Conservation (phyloP, 1,140 invertebrate species). For the Penaeus japonicus region DNA sequence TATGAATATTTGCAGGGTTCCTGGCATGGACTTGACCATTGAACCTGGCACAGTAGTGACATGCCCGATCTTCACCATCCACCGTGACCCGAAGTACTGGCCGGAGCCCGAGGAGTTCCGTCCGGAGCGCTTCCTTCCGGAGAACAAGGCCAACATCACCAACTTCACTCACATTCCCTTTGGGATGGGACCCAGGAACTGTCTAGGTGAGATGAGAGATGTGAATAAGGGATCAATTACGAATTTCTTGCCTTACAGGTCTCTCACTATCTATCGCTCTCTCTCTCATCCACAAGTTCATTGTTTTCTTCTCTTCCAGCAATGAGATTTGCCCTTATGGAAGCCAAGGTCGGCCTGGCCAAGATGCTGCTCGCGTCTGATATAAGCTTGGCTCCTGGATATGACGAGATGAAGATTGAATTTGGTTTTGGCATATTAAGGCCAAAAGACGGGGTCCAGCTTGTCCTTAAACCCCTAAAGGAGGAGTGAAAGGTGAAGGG, state of each 20-base stretch:
- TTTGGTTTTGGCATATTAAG: too few relatives aligned
- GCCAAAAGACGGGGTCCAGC: too few relatives aligned
- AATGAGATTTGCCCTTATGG: conserved; percentile 72
- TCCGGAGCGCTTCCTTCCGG: conserved; percentile 60
- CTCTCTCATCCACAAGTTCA: too few relatives aligned
- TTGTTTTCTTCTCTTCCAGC: conserved; percentile 63
- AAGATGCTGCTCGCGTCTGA: background rate
- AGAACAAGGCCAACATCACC: conserved; percentile 11
- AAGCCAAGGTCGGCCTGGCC: conserved; percentile 72
- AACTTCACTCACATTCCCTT: conserved; percentile 65
- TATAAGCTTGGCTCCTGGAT: background rate
- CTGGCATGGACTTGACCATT: conserved; percentile 61
- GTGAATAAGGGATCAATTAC: too few relatives aligned
- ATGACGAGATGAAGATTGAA: too few relatives aligned
- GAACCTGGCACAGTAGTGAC: conserved; percentile 61
- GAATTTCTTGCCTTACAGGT: too few relatives aligned
- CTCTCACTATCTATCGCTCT: too few relatives aligned
- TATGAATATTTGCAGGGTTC: conserved; percentile 18
- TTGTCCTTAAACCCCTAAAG: too few relatives aligned
- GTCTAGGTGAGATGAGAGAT: conserved; percentile 56
- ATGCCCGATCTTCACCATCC: conserved; percentile 62
- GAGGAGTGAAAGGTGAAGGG: too few relatives aligned
- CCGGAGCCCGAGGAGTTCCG: conserved; percentile 64
- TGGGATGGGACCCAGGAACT: conserved; percentile 68
- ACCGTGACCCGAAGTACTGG: conserved; percentile 64